Percentiles rank a stretch among this genome's conserved stretches.
Evolutionary conservation across 2,797 vertebrate genomes (phyloP).

Genomic region (Fundulus diaphanus): DNA sequence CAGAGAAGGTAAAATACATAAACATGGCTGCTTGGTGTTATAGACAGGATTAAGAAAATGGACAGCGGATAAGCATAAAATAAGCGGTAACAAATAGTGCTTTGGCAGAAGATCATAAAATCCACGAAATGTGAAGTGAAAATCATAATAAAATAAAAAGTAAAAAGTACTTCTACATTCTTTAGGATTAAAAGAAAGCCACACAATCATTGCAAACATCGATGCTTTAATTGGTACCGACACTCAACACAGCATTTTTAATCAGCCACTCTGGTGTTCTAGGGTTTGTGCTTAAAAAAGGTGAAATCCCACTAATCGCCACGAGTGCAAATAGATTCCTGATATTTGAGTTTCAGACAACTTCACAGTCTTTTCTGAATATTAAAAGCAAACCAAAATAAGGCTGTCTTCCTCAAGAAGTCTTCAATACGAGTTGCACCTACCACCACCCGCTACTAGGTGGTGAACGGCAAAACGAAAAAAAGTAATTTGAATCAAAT

Average conservation of each 20-base stretch:
- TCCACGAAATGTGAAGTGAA: conserved; percentile 16
- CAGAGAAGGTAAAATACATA: conserved; percentile 20
- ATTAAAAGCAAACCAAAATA: conserved; percentile 1
- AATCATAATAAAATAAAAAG: neutral
- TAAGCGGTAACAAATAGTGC: neutral
- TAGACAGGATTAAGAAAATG: conserved; percentile 13
- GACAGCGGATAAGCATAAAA: conserved; percentile 14
- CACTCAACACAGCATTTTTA: conserved; percentile 16
- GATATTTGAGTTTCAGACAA: neutral
- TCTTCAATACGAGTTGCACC: neutral
- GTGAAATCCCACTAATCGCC: conserved; percentile 10
- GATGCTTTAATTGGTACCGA: conserved; percentile 41
- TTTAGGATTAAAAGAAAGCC: conserved; percentile 8
- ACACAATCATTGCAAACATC: conserved; percentile 7
- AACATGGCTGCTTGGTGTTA: conserved; percentile 29
- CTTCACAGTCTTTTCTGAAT: neutral
- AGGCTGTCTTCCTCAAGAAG: neutral
- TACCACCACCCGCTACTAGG: conserved; percentile 3
- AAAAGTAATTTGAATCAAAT: neutral
- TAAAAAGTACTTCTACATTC: conserved; percentile 24
- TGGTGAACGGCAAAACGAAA: neutral
- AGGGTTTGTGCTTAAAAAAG: conserved; percentile 11
- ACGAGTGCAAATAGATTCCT: neutral
- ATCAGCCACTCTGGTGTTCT: neutral
- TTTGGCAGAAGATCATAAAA: conserved; percentile 33